phyloP scores from a whole-genome alignment of 2,113 vertebrate genomes.

The Channa argus region DNA sequence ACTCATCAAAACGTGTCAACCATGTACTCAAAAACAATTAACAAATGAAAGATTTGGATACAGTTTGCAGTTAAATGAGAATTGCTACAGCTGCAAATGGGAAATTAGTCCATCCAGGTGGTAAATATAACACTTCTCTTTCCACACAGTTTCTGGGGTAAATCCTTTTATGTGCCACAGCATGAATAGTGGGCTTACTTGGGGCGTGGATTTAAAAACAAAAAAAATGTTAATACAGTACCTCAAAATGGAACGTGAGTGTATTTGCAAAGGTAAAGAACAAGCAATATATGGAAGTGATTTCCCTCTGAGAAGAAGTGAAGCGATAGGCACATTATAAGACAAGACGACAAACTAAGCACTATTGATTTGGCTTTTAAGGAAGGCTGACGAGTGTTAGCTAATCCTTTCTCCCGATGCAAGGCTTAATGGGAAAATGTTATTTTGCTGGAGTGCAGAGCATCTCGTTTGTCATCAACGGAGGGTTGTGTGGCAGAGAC shows the following conservation, averaged over 20 bases:
- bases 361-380: no score
- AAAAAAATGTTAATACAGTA: background rate
- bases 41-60: background rate
- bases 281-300: no score
- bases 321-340: background rate
- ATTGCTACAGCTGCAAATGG: background rate
- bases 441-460: slow-evolving; percentile 33
- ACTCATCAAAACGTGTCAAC: slow-evolving; percentile 1
- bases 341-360: background rate
- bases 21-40: background rate
- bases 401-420: no score
- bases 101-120: background rate
- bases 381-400: no score
- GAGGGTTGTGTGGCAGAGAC: slow-evolving; percentile 21
- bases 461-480: slow-evolving; percentile 14
- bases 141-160: background rate
- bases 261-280: background rate
- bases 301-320: background rate
- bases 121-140: slow-evolving; percentile 6
- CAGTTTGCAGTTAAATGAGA: background rate
- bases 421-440: no score
- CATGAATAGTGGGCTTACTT: background rate
- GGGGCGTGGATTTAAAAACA: background rate
- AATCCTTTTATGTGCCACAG: background rate
- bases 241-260: background rate